A percentile compares a stretch with the other conserved stretches of the same genome.
These are phyloP conservation scores for Hesperia comma DNA, from an alignment of 2,888 invertebrate genomes.

Conservation along the genomic window DNA sequence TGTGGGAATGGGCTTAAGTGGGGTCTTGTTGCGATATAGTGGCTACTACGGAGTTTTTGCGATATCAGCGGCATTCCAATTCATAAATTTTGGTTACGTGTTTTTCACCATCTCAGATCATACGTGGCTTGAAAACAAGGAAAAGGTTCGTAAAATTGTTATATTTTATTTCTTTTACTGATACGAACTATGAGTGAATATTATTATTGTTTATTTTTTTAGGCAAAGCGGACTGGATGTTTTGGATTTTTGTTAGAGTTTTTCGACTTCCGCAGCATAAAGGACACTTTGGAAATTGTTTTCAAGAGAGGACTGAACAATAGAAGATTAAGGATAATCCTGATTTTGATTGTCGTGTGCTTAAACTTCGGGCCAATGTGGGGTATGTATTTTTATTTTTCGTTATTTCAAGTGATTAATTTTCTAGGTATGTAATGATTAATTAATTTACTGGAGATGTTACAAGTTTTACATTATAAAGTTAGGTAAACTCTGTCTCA, in stretches of 20 bases:
- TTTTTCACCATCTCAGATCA: constrained; percentile 72
- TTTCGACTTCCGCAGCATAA: constrained; percentile 78
- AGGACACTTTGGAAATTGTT: constrained; percentile 76
- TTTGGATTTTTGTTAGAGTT: constrained; percentile 67
- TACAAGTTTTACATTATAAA: no score
- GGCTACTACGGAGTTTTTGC: constrained; percentile 83
- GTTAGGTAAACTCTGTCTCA: no score
- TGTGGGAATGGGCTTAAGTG: constrained; percentile 75
- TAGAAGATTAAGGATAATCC: constrained; percentile 66
- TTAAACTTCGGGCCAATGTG: constrained; percentile 72
- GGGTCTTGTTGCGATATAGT: constrained; percentile 64
- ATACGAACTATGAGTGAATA: constrained; percentile 6
- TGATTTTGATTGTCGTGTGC: constrained; percentile 68
- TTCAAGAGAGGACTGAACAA: constrained; percentile 77
- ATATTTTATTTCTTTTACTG: constrained; percentile 24
- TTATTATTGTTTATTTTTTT: constrained; percentile 43
- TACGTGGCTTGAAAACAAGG: constrained; percentile 69
- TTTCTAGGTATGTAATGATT: no score
- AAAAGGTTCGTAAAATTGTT: constrained; percentile 58
- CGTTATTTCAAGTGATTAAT: no score
- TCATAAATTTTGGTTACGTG: constrained; percentile 75
- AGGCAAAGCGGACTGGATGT: constrained; percentile 63
- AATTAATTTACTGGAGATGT: no score
- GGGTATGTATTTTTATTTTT: constrained; percentile 60
- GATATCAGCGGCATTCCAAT: constrained; percentile 68